Evolutionary conservation across 2,113 vertebrate species (phyloP), one percentile per base, ranked within the genome.

Genomic region (Mastomys natalensis): DNA sequence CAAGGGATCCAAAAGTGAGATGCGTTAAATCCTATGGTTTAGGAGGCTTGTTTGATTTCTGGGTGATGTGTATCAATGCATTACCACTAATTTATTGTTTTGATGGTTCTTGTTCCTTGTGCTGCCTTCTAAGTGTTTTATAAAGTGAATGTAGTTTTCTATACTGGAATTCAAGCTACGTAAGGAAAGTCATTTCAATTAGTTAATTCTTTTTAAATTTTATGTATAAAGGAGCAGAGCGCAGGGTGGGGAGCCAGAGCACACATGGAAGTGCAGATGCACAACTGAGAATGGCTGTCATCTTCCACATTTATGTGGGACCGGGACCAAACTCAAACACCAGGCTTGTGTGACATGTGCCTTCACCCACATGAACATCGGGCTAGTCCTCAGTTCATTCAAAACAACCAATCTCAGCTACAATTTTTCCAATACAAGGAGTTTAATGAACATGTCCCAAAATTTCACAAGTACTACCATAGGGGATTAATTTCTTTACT

Each of bases 21-120:
- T 48, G 1, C 22, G 51, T 55, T 82, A 66, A 88, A 91, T 91
- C 88, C 43, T 88, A 31, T 53, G 7, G 45, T 87, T 90, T 90
- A 77, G 19, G 62, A 87, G 84, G 95, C 72, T 82, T 82, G 29
- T 62, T 81, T 95, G 31, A 48, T 89, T 88, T 96, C 77, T 87
- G 11, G 68, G 31, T 58, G 31, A 87, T 43, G 60, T 1, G n/a
- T 60, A 89, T 62, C 26, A 62, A 45, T 73, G n/a, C 51, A 55
- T 95, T 70, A 85, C 90, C 6, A 7, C 2, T 16, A 45, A n/a
- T 66, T 66, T 9, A 91, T 82, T 90, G 62, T 7, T 94, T 90
- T 60, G 7, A 53, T 10, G 31, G 13, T 21, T 51, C 10, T 53
- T 62, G 16, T 72, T 7, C 73, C 15, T 12, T 60, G 9, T 48